A percentile compares a stretch with the other conserved stretches of the same genome.
phyloP scores from a whole-genome alignment of 2,113 vertebrate species.

The Eurypyga helias region DNA sequence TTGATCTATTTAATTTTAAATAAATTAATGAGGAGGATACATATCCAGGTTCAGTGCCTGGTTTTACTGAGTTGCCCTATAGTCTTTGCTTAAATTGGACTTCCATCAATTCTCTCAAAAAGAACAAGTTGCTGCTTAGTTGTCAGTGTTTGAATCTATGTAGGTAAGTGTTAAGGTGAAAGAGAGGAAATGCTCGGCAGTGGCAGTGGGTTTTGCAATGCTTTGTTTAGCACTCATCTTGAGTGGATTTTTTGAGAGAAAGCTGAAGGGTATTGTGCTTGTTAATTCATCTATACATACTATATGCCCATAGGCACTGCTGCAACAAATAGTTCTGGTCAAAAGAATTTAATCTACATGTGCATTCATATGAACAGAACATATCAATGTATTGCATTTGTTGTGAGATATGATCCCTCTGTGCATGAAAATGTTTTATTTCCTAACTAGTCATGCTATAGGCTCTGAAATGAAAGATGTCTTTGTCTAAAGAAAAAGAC shows the following conservation, averaged over 20 bases:
- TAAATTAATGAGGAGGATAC: neutral
- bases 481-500: neutral
- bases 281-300: neutral
- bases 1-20: neutral
- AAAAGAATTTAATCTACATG: neutral
- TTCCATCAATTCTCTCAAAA: neutral
- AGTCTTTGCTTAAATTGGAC: neutral
- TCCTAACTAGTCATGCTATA: neutral
- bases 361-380: neutral
- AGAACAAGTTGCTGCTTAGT: neutral
- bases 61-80: neutral
- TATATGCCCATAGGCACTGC: neutral
- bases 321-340: neutral
- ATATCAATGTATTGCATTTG: neutral
- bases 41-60: neutral
- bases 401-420: neutral
- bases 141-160: neutral
- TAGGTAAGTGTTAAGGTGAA: neutral
- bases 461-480: neutral
- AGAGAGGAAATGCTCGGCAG: neutral
- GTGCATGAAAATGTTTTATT: neutral
- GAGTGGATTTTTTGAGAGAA: neutral
- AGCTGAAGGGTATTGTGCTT: neutral
- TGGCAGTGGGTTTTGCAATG: neutral
- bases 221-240: neutral